Percentiles rank a stretch among this genome's conserved stretches.
These are phyloP conservation scores for Lutjanus argentimaculatus DNA, from an alignment of 2,797 vertebrate species.

Conservation along the genomic window DNA sequence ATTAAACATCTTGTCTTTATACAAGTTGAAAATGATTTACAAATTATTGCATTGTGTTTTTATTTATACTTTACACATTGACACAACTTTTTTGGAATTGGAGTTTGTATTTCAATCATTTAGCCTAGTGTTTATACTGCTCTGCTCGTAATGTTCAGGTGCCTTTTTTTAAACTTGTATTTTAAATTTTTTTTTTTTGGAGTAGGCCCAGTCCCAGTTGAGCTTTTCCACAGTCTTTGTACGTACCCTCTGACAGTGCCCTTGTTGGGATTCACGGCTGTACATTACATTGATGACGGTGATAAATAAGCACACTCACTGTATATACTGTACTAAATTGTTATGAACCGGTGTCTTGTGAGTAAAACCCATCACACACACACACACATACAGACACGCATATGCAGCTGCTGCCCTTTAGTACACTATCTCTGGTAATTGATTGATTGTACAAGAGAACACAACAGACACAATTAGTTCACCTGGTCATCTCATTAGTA, in stretches of 20 bases:
- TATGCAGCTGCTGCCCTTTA: conserved; percentile 32
- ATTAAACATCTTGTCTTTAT: too few species aligned
- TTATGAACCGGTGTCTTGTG: conserved; percentile 14
- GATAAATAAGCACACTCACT: conserved; percentile 7
- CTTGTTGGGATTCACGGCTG: too few species aligned
- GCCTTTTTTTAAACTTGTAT: not conserved
- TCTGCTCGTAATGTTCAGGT: not conserved
- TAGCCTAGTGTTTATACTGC: not conserved
- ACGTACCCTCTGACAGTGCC: not conserved
- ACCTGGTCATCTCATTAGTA: conserved; percentile 76
- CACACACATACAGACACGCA: conserved; percentile 7
- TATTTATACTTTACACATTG: too few species aligned
- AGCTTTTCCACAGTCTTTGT: not conserved
- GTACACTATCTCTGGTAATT: conserved; percentile 66
- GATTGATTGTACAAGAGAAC: conserved; percentile 83
- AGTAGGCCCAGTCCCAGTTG: not conserved
- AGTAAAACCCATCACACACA: conserved; percentile 29
- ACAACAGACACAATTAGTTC: conserved; percentile 82
- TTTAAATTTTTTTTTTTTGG: too few species aligned
- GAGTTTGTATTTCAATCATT: too few species aligned
- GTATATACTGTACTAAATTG: not conserved
- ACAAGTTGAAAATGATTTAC: too few species aligned
- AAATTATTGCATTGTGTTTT: too few species aligned
- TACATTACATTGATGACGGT: conserved; percentile 3
- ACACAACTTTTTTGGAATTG: too few species aligned